Conservation (phyloP, 1,140 invertebrate species). For the Druon quercuslanigerum region DNA sequence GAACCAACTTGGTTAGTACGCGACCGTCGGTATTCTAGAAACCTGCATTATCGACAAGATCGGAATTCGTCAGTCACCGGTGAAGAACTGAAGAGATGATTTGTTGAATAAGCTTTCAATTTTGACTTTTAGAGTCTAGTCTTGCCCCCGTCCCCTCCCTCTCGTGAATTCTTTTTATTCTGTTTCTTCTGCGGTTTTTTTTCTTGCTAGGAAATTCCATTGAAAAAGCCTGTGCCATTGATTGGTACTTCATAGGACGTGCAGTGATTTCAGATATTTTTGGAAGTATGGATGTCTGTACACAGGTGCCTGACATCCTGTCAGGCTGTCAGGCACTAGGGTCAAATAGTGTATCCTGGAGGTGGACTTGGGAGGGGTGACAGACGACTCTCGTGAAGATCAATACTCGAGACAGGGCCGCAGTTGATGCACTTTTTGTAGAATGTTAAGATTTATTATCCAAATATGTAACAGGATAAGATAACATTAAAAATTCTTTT, state of each 20-base stretch:
- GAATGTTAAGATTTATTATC: not conserved
- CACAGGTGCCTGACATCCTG: constrained; percentile 48
- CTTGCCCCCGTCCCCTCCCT: not conserved
- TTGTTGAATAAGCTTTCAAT: not conserved
- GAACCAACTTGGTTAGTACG: not conserved
- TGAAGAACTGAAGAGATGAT: not conserved
- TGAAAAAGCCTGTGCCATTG: not conserved
- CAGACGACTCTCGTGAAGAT: constrained; percentile 55
- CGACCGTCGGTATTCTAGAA: not conserved
- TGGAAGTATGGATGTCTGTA: constrained; percentile 14
- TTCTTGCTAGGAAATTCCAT: not conserved
- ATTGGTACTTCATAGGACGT: not conserved
- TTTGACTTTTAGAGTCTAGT: not conserved
- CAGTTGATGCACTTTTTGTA: not conserved
- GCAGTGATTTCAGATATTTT: not conserved
- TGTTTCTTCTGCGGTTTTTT: not conserved
- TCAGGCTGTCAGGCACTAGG: constrained; percentile 30
- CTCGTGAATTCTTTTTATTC: not conserved
- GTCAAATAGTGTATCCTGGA: constrained; percentile 31
- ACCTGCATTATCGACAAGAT: not conserved
- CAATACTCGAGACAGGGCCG: constrained; percentile 56
- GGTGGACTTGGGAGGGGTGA: constrained; percentile 42
- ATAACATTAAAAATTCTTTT: too few relatives aligned
- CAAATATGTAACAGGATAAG: too few relatives aligned
- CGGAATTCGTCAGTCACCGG: not conserved